Conservation (phyloP, 2,888 invertebrate genomes). For the Serrognathus titanus region DNA sequence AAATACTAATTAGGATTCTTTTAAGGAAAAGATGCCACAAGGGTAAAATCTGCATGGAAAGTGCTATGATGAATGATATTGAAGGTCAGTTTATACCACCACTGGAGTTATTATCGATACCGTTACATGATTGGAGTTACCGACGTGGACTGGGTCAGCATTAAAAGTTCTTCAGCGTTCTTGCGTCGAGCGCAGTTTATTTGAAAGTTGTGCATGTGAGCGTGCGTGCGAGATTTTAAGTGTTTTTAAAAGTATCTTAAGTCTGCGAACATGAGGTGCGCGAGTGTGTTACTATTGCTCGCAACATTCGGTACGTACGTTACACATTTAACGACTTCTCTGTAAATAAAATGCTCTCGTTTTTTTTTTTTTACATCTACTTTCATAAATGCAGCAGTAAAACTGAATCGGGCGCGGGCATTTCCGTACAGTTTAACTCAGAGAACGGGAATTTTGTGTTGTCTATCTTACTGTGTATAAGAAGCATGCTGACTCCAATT, state of each 20-base stretch:
- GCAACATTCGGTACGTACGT: slow-evolving; percentile 23
- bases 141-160: slow-evolving; percentile 24
- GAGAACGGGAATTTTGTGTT: slow-evolving; percentile 1
- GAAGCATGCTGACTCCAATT: background rate
- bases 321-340: slow-evolving; percentile 6
- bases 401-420: background rate
- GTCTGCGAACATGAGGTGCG: slow-evolving; percentile 21
- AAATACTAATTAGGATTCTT: too few species aligned
- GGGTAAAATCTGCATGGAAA: background rate
- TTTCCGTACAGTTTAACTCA: background rate
- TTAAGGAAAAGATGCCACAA: too few species aligned
- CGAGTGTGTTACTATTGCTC: slow-evolving; percentile 19
- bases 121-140: slow-evolving; percentile 25
- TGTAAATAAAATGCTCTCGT: background rate
- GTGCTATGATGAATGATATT: slow-evolving; percentile 1
- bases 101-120: slow-evolving; percentile 13
- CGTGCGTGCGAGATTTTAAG: slow-evolving; percentile 5
- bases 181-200: slow-evolving; percentile 19
- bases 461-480: background rate
- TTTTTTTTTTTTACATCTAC: slow-evolving; percentile 8
- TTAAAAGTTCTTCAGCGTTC: slow-evolving; percentile 17
- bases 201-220: slow-evolving; percentile 23
- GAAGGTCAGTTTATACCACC: slow-evolving; percentile 8
- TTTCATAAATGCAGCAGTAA: background rate
- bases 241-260: slow-evolving; percentile 13